Percentiles rank a stretch among this genome's conserved stretches.
Evolutionary conservation across 1,140 invertebrate species (phyloP).

Genomic region (Himalopsyche phryganea): DNA sequence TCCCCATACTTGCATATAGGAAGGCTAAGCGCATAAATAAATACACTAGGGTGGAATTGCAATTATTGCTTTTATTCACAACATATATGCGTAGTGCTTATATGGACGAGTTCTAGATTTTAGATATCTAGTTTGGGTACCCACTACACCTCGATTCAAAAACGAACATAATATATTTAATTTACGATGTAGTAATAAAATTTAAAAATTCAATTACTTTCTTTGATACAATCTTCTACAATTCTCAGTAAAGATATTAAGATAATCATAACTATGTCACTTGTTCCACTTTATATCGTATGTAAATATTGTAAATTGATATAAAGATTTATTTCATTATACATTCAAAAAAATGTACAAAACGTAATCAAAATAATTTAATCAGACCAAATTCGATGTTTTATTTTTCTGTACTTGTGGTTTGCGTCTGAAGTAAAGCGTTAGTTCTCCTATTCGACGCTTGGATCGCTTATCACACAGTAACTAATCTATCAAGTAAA

Average conservation of each 20-base stretch:
- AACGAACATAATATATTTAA: not conserved
- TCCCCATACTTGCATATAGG: not conserved
- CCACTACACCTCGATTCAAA: slow-evolving; percentile 9
- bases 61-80: slow-evolving; percentile 35
- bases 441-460: slow-evolving; percentile 25
- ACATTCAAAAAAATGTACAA: no score
- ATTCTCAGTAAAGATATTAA: no score
- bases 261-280: no score
- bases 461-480: slow-evolving; percentile 9
- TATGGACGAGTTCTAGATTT: not conserved
- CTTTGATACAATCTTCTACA: no score
- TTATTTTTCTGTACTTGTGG: slow-evolving; percentile 1
- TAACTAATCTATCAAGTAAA: no score
- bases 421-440: slow-evolving; percentile 17
- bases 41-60: slow-evolving; percentile 35
- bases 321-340: no score
- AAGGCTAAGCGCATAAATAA: slow-evolving; percentile 35
- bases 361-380: no score
- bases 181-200: no score
- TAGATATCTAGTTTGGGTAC: not conserved
- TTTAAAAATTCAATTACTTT: no score
- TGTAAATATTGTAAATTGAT: no score
- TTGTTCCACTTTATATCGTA: no score
- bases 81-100: slow-evolving; percentile 17
- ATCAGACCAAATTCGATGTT: no score